Percentiles rank a stretch among this genome's conserved stretches.
phyloP scores from a whole-genome alignment of 1,140 invertebrate species.

The Sminthurides bifidus region DNA sequence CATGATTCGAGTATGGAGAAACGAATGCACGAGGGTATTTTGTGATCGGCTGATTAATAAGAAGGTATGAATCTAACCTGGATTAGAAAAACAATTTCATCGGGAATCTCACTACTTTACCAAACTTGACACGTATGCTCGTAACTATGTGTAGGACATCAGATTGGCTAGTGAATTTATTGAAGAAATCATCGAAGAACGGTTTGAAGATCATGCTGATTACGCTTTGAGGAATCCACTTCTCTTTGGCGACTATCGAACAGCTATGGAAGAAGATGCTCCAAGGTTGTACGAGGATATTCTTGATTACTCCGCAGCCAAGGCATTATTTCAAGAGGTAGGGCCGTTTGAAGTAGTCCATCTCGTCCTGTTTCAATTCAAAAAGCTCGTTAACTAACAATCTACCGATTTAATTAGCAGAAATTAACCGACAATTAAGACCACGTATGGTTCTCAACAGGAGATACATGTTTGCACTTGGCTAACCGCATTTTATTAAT shows the following conservation, averaged over 20 bases:
- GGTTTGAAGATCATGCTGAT: conserved; percentile 41
- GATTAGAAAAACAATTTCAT: no score
- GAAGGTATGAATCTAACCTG: conserved; percentile 46
- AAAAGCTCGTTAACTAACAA: no score
- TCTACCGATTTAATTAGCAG: no score
- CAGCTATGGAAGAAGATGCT: conserved; percentile 63
- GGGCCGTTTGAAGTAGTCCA: no score
- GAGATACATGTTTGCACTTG: no score
- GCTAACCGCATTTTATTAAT: neutral
- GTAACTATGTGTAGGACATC: conserved; percentile 41
- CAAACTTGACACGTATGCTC: conserved; percentile 33
- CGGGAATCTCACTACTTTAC: no score
- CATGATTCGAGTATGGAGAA: conserved; percentile 73
- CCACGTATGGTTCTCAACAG: no score
- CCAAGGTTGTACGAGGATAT: conserved; percentile 74
- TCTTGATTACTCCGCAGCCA: conserved; percentile 73
- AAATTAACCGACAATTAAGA: no score
- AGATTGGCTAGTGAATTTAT: conserved; percentile 41
- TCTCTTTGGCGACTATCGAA: conserved; percentile 76
- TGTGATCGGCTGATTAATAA: conserved; percentile 68
- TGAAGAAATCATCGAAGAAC: conserved; percentile 38
- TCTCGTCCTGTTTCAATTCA: no score
- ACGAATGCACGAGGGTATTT: conserved; percentile 73
- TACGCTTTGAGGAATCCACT: conserved; percentile 65
- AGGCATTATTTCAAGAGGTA: conserved; percentile 71